These are phyloP conservation scores for Meriones psammophilus DNA, from an alignment of 2,797 vertebrate species.

Conservation along the genomic window DNA sequence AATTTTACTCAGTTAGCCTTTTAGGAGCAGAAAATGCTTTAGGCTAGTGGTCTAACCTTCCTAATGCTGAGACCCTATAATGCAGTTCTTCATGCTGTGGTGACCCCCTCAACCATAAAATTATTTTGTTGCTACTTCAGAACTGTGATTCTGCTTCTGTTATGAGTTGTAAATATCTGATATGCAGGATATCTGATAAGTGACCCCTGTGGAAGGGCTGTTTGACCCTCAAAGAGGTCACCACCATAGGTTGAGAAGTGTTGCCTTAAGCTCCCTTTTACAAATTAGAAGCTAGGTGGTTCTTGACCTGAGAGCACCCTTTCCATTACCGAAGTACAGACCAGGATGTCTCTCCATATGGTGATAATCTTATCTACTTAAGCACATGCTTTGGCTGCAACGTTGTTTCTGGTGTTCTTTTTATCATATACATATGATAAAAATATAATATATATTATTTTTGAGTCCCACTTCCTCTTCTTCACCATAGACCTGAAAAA, in stretches of 20 bases:
- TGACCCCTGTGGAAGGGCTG: neutral
- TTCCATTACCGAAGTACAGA: neutral
- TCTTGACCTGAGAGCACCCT: too few relatives aligned
- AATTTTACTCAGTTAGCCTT: neutral
- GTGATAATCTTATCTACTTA: neutral
- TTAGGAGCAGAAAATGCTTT: neutral
- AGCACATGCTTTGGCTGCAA: neutral
- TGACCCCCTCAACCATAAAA: neutral
- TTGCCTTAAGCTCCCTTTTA: neutral
- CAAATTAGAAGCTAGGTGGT: neutral
- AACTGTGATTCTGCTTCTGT: too few relatives aligned
- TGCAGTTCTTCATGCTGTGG: neutral
- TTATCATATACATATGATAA: neutral
- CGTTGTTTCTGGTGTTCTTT: neutral
- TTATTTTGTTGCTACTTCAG: neutral
- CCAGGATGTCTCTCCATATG: neutral
- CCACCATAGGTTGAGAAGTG: neutral
- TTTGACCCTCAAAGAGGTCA: neutral
- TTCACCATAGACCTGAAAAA: neutral
- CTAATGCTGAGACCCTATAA: neutral
- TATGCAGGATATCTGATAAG: neutral
- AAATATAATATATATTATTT: neutral
- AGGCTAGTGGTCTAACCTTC: neutral
- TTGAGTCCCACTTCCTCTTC: neutral
- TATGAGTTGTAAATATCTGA: too few relatives aligned